Conservation (phyloP, 2,797 vertebrate genomes). For the Prionace glauca region DNA sequence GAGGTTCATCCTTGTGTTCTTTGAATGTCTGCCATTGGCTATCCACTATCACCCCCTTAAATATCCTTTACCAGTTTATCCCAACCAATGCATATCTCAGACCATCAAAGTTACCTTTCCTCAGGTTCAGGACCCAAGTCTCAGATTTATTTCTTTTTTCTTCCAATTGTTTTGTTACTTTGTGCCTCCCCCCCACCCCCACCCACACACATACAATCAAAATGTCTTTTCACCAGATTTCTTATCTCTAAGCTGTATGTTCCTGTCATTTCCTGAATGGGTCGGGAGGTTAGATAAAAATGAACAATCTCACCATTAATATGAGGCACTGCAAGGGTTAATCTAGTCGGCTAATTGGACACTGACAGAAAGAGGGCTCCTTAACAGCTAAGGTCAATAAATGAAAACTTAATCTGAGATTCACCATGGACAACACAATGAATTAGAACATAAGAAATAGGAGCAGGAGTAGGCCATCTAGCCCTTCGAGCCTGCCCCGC, state of each 20-base stretch:
- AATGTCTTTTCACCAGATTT: not conserved
- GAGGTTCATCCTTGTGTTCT: too few relatives aligned
- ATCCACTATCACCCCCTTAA: too few relatives aligned
- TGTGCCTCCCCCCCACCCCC: not conserved
- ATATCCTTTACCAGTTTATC: too few relatives aligned
- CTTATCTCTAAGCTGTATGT: not conserved
- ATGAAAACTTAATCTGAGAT: not conserved
- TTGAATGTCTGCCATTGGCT: too few relatives aligned
- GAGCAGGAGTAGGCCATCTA: too few relatives aligned
- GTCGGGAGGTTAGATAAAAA: not conserved
- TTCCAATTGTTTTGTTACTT: not conserved
- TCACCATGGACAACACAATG: not conserved
- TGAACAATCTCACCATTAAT: not conserved
- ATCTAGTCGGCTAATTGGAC: not conserved
- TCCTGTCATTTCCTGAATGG: not conserved
- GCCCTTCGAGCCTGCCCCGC: too few relatives aligned
- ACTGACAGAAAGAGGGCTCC: not conserved
- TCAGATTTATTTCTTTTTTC: too few relatives aligned
- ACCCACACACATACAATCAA: not conserved
- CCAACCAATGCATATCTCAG: too few relatives aligned
- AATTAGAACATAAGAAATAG: too few relatives aligned
- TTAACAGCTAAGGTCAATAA: not conserved
- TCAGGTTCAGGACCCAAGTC: too few relatives aligned
- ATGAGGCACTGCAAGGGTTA: not conserved
- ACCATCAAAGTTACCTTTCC: too few relatives aligned